These are phyloP conservation scores for Mobula hypostoma DNA, from an alignment of 2,113 vertebrate genomes.

Conservation along the genomic window DNA sequence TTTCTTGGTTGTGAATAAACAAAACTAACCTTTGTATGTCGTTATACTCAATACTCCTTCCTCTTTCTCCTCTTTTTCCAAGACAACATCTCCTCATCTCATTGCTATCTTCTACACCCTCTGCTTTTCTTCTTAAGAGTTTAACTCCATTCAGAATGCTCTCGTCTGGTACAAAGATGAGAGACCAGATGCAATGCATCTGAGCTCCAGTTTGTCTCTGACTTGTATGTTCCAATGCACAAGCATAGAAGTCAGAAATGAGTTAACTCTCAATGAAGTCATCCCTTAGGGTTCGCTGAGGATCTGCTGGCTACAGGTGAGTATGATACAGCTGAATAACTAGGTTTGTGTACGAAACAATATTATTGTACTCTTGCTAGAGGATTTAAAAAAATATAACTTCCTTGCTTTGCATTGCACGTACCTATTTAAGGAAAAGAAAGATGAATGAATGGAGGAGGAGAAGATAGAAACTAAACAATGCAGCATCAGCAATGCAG, in stretches of 20 bases:
- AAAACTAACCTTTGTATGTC: not conserved
- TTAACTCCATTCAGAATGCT: too few relatives aligned
- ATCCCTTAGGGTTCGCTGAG: too few relatives aligned
- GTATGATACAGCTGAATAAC: not conserved
- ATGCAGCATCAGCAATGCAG: not conserved
- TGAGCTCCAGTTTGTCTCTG: too few relatives aligned
- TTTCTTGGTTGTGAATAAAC: not conserved
- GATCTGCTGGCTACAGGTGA: too few relatives aligned
- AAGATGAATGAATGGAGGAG: not conserved
- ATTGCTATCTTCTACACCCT: not conserved
- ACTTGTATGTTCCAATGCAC: too few relatives aligned
- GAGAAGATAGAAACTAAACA: not conserved
- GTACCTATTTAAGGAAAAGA: not conserved
- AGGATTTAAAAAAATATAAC: not conserved
- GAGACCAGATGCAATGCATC: too few relatives aligned
- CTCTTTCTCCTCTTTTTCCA: too few relatives aligned
- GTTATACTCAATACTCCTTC: not conserved
- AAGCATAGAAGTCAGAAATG: too few relatives aligned
- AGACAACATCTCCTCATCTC: not conserved
- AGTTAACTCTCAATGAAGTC: too few relatives aligned
- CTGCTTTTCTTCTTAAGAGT: too few relatives aligned
- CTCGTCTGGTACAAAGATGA: too few relatives aligned
- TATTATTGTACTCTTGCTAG: not conserved
- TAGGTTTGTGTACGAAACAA: not conserved
- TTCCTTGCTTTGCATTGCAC: not conserved